Percentiles rank a stretch among this genome's conserved stretches.
phyloP scores from a whole-genome alignment of 2,888 invertebrate genomes.

The Phoenoteleia sp. region DNA sequence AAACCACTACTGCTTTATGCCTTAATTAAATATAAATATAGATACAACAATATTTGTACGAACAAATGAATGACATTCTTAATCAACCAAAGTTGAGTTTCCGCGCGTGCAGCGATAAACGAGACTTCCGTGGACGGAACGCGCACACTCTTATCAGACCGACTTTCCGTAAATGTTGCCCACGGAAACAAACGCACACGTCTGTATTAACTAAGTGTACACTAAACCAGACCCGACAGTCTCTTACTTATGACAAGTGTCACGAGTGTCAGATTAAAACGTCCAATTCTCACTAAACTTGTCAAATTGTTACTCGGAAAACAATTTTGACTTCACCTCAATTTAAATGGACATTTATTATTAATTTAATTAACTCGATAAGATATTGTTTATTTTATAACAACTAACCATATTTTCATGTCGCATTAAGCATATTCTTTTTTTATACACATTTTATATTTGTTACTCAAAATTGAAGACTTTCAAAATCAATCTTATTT shows the following conservation, averaged over 20 bases:
- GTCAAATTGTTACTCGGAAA: constrained; percentile 11
- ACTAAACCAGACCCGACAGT: constrained; percentile 31
- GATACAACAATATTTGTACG: not conserved
- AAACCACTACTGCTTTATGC: too few relatives aligned
- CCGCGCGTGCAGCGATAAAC: constrained; percentile 71
- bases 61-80: constrained; percentile 15
- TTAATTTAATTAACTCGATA: constrained; percentile 10
- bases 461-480: not conserved
- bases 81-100: constrained; percentile 41
- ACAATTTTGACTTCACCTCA: constrained; percentile 17
- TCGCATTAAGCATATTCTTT: too few relatives aligned
- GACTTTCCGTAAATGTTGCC: constrained; percentile 59
- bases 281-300: constrained; percentile 24
- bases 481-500: too few relatives aligned
- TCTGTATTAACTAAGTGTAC: constrained; percentile 16
- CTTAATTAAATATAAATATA: too few relatives aligned
- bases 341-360: constrained; percentile 1
- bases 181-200: constrained; percentile 37
- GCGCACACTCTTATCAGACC: constrained; percentile 64
- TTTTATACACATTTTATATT: not conserved
- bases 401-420: too few relatives aligned
- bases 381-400: not conserved
- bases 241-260: constrained; percentile 30
- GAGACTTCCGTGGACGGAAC: constrained; percentile 60
- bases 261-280: constrained; percentile 43